Evolutionary conservation across 1,140 invertebrate genomes (phyloP), one percentile per base, ranked within the genome.

Genomic region (Tetragnatha versicolor): DNA sequence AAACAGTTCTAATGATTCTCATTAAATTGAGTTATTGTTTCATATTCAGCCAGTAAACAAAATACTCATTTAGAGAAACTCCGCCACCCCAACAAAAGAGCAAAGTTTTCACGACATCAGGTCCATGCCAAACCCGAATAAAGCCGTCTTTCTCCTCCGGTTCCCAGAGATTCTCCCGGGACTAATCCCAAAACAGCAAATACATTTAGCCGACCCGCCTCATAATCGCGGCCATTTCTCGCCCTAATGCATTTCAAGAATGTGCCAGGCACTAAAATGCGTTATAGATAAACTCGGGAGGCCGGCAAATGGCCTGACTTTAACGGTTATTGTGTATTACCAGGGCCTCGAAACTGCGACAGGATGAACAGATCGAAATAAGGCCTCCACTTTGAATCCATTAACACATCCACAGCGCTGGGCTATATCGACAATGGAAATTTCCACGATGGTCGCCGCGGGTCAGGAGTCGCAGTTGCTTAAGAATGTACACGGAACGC

Each of bases 291-390:
- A 65, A 51, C 47, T 35, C 47, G 25, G 39, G 12, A 29, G 42
- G 31, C 68, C 2, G 17, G 35, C 69, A 42, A 60, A 77, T 77
- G 61, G 55, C 73, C 61, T n/a, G 55, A 65, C 60, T 77, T 77
- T 77, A 63, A 77, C 61, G 73, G 61, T 77, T 77, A 77, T 77
- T 77, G 73, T 77, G 33, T 42, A 77, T 77, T 49, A 77, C 42
- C 33, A 31, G 6, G 22, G 17, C 27, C 60, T 7, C n/a, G 20
- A 51, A 20, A 12, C 42, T 17, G 42, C 42, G 20, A 2, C 42
- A 3, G 42, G 42, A 47, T 17, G 20, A 47, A 47, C 42, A 12
- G 42, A 17, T 47, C 42, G 12, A 47, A 47, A 47, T 17, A 47
- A 20, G 42, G 42, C 20, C 20, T 20, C 42, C 42, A 47, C 20